Percentiles rank a stretch among this genome's conserved stretches.
phyloP scores from a whole-genome alignment of 1,140 invertebrate genomes.

The Tetramorium alpestre region DNA sequence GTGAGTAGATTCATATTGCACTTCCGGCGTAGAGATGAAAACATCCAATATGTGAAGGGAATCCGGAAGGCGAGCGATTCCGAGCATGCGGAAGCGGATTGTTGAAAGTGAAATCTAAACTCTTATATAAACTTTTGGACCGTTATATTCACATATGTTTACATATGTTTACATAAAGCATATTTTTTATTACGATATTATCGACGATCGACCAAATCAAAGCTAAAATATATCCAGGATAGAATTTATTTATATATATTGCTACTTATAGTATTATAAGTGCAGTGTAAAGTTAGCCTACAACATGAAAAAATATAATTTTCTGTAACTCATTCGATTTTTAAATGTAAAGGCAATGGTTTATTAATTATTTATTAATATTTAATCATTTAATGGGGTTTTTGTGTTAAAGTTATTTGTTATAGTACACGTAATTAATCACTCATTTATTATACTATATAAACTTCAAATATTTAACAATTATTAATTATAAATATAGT shows the following conservation, averaged over 20 bases:
- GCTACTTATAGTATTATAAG: neutral
- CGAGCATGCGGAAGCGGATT: neutral
- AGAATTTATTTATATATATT: neutral
- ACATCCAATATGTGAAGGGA: neutral
- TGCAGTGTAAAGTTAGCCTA: no score
- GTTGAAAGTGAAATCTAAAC: neutral
- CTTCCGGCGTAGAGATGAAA: neutral
- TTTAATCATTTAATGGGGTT: neutral
- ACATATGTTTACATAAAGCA: no score
- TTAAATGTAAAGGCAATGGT: no score
- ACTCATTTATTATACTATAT: neutral
- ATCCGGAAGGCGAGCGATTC: neutral
- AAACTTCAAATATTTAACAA: conserved; percentile 2
- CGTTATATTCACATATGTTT: neutral
- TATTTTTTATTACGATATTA: neutral
- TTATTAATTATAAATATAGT: neutral
- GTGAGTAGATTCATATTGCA: neutral
- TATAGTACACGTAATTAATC: neutral
- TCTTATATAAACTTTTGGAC: neutral
- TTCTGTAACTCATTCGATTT: no score
- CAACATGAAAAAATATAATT: no score
- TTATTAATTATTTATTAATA: neutral
- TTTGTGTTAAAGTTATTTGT: neutral
- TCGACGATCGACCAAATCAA: neutral
- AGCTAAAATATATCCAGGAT: neutral